Conservation (phyloP, 1,140 invertebrate species). For the Oncopodura yosiiana region DNA sequence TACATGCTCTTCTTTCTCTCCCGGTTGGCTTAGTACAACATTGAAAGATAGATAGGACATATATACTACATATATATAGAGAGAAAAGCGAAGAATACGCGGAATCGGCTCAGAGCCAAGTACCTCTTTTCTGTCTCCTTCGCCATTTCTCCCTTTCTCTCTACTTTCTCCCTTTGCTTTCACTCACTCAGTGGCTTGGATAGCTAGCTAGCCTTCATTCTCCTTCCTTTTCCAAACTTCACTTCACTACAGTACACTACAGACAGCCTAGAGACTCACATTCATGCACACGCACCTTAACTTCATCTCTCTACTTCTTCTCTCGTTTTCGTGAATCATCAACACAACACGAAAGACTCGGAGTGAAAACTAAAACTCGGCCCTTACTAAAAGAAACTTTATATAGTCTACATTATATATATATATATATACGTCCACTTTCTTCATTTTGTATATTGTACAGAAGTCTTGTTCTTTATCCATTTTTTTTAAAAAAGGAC, state of each 20-base stretch:
- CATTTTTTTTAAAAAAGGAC: no score
- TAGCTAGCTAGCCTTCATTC: no score
- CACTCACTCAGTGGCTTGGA: background rate
- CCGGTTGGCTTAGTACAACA: background rate
- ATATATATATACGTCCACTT: no score
- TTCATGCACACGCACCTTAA: background rate
- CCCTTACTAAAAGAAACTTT: no score
- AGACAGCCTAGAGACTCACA: background rate
- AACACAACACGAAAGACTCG: no score
- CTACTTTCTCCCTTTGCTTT: background rate
- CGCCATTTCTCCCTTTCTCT: conserved; percentile 13
- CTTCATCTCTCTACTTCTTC: no score
- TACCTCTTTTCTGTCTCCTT: conserved; percentile 11
- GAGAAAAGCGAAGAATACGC: conserved; percentile 12
- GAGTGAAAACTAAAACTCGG: no score
- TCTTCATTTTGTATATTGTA: no score
- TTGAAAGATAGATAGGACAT: no score
- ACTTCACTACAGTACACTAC: conserved; percentile 1
- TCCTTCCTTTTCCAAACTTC: background rate
- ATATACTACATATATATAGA: background rate
- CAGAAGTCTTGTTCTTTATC: no score
- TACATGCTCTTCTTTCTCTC: background rate
- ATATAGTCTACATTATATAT: no score
- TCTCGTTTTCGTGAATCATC: no score
- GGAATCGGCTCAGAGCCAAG: conserved; percentile 31